phyloP scores from a whole-genome alignment of 2,113 vertebrate species.

The Garra rufa region DNA sequence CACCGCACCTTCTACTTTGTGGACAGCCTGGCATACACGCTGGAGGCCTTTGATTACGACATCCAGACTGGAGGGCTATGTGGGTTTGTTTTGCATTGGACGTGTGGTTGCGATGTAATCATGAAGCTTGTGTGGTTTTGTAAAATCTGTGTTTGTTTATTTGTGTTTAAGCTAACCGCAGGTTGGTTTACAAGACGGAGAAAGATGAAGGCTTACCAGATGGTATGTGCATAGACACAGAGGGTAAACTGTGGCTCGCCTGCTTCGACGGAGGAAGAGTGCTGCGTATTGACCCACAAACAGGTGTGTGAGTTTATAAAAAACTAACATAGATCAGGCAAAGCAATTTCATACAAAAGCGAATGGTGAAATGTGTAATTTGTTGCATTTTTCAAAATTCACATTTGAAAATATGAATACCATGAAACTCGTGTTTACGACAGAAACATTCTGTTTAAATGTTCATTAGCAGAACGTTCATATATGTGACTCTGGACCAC shows the following conservation, averaged over 20 bases:
- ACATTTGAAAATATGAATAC: too few relatives aligned
- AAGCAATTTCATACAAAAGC: background rate
- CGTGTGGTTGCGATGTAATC: background rate
- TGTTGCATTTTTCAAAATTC: background rate
- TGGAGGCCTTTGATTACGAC: conserved; percentile 93
- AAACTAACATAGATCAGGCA: background rate
- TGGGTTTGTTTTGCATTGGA: conserved; percentile 61
- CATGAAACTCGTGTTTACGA: background rate
- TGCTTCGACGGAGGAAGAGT: conserved; percentile 90
- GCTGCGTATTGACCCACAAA: conserved; percentile 86
- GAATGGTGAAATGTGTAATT: background rate
- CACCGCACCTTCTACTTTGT: conserved; percentile 90
- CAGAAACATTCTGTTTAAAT: background rate
- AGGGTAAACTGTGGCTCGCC: conserved; percentile 92
- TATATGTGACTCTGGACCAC: too few relatives aligned
- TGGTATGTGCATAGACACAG: conserved; percentile 88
- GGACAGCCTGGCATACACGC: conserved; percentile 84
- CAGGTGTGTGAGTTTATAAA: conserved; percentile 74
- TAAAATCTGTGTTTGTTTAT: conserved; percentile 5
- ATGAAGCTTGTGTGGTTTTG: background rate
- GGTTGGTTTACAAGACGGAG: conserved; percentile 68
- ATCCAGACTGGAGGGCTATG: conserved; percentile 80
- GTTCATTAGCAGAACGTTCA: too few relatives aligned
- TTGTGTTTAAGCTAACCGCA: conserved; percentile 67
- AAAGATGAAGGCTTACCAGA: conserved; percentile 89